Conservation (phyloP, 2,888 invertebrate species). For the Saturnia japonica region DNA sequence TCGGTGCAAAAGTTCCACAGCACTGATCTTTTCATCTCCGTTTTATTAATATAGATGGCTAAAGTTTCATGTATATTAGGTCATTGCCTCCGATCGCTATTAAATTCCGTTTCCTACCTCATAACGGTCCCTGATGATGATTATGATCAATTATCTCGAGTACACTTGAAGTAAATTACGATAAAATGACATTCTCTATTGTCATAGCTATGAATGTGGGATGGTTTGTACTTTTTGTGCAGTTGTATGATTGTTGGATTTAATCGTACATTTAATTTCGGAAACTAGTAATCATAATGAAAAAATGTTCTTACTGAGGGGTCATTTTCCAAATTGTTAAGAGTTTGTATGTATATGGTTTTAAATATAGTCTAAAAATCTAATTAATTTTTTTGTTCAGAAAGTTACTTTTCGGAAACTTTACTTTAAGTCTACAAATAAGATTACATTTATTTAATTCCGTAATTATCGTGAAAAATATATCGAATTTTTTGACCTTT, state of each 20-base stretch:
- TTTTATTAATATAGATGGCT: neutral
- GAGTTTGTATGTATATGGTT: neutral
- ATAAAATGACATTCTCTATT: conserved; percentile 17
- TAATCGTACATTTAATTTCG: neutral
- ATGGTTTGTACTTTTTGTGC: conserved; percentile 3
- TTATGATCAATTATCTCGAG: conserved; percentile 21
- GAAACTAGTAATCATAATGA: neutral
- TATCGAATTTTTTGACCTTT: too few relatives aligned
- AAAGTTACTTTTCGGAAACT: neutral
- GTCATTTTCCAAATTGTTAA: neutral
- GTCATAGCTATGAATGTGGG: conserved; percentile 9
- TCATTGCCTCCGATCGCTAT: conserved; percentile 16
- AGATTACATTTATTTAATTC: neutral
- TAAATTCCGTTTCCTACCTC: conserved; percentile 16
- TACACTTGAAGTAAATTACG: conserved; percentile 20
- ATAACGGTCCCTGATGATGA: conserved; percentile 17
- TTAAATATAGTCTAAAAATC: neutral
- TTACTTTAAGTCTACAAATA: neutral
- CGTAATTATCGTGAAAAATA: too few relatives aligned
- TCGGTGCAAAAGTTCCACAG: neutral
- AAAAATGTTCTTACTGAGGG: neutral
- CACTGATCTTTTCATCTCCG: neutral
- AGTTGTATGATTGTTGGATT: neutral
- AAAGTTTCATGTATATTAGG: conserved; percentile 9
- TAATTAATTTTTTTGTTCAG: too few relatives aligned